phyloP scores from a whole-genome alignment of 2,888 invertebrate genomes.

The Hypena proboscidalis region DNA sequence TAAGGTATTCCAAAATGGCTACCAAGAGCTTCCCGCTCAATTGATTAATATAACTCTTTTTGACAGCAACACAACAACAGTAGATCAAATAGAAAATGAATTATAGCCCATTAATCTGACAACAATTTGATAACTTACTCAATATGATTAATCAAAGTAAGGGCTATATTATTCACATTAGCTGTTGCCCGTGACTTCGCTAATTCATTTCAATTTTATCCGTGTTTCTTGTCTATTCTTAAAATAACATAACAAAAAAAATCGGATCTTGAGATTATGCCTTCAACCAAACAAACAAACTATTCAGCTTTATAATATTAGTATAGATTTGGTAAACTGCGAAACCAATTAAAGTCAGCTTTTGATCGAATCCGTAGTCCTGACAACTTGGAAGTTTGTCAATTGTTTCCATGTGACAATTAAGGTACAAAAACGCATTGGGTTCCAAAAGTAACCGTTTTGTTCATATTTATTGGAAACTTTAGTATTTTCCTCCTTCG shows the following conservation, averaged over 20 bases:
- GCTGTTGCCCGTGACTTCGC: too few species aligned
- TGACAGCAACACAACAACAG: slow-evolving; percentile 15
- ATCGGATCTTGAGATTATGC: slow-evolving; percentile 9
- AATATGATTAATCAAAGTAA: slow-evolving; percentile 22
- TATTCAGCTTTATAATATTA: too few species aligned
- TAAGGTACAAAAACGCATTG: too few species aligned
- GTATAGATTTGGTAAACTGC: slow-evolving; percentile 3
- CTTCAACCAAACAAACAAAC: too few species aligned
- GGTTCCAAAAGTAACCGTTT: too few species aligned
- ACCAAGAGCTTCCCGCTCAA: slow-evolving; percentile 8
- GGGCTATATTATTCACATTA: neutral
- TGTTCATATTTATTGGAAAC: too few species aligned
- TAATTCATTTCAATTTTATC: too few species aligned
- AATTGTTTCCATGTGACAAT: too few species aligned
- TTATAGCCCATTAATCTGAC: slow-evolving; percentile 27
- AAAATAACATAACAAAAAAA: slow-evolving; percentile 10
- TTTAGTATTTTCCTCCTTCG: too few species aligned
- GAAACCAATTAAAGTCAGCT: slow-evolving; percentile 32
- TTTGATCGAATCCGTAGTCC: slow-evolving; percentile 41
- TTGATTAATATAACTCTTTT: slow-evolving; percentile 12
- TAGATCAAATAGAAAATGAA: slow-evolving; percentile 33
- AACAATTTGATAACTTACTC: slow-evolving; percentile 20
- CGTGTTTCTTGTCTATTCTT: too few species aligned
- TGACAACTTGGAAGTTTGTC: slow-evolving; percentile 40
- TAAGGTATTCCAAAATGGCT: too few species aligned